A percentile compares a stretch with the other conserved stretches of the same genome.
Conservation (phyloP, 2,888 invertebrate genomes). For the Gymnocheta viridis region DNA sequence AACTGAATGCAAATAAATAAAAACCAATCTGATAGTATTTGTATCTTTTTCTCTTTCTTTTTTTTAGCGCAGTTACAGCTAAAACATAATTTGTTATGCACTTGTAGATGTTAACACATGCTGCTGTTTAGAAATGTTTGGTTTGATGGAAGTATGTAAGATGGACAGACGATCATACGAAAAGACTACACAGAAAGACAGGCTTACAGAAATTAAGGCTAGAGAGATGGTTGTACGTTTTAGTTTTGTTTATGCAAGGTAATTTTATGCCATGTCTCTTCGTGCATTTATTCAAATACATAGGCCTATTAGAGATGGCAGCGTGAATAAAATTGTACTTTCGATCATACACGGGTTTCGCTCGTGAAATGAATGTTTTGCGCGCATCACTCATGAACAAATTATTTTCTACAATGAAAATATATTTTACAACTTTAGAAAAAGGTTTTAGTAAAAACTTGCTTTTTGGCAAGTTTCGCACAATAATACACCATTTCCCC, state of each 20-base stretch:
- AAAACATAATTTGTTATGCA: conserved; percentile 24
- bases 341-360: too few species aligned
- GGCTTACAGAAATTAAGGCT: background rate
- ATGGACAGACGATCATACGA: background rate
- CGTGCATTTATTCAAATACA: background rate
- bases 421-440: too few species aligned
- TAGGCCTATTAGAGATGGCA: background rate
- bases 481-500: too few species aligned
- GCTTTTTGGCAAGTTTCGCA: too few species aligned
- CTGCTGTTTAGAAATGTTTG: conserved; percentile 33
- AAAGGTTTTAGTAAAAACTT: too few species aligned
- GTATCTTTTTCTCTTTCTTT: background rate
- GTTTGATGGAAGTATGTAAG: background rate
- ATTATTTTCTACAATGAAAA: too few species aligned
- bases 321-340: background rate
- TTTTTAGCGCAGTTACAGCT: too few species aligned
- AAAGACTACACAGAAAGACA: background rate
- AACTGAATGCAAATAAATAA: conserved; percentile 13
- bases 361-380: too few species aligned
- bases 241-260: background rate
- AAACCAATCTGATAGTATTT: background rate
- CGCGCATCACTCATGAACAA: too few species aligned
- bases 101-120: conserved; percentile 43
- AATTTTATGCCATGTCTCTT: conserved; percentile 31
- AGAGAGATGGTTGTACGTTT: conserved; percentile 2